Evolutionary conservation across 2,113 vertebrate genomes (phyloP).

Genomic region (Orthonyx spaldingii): DNA sequence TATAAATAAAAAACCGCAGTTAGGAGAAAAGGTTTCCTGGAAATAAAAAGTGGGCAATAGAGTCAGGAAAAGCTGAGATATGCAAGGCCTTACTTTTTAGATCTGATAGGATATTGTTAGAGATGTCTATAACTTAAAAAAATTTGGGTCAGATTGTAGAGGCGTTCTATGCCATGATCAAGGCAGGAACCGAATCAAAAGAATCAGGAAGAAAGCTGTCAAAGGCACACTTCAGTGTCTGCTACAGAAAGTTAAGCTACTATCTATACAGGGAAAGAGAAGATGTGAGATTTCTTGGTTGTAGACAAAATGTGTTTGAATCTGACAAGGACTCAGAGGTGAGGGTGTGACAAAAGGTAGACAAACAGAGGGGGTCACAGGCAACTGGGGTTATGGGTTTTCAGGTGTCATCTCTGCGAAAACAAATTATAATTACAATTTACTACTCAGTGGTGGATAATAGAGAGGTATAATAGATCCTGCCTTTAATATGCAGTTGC

Average conservation of each 20-base stretch:
- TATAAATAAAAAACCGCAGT: background rate
- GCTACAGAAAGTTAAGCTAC: background rate
- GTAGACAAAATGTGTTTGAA: background rate
- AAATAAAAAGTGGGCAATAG: background rate
- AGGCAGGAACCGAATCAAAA: background rate
- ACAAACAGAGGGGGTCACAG: background rate
- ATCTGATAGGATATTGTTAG: background rate
- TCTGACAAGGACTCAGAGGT: background rate
- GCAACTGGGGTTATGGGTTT: background rate
- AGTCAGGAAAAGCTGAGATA: background rate
- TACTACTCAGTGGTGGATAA: background rate
- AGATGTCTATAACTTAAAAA: background rate
- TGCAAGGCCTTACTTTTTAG: background rate
- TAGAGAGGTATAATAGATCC: background rate
- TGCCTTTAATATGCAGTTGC: background rate
- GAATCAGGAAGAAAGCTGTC: background rate
- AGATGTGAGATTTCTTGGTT: background rate
- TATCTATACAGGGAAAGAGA: background rate
- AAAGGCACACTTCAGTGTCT: background rate
- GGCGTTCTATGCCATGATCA: background rate
- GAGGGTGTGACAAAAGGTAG: background rate
- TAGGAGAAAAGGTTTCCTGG: background rate
- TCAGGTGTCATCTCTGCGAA: background rate
- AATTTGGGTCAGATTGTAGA: background rate
- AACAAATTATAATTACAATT: background rate